Base-by-base conservation (phyloP, 2,113 vertebrate species). In the Actenoides hombroni region DNA sequence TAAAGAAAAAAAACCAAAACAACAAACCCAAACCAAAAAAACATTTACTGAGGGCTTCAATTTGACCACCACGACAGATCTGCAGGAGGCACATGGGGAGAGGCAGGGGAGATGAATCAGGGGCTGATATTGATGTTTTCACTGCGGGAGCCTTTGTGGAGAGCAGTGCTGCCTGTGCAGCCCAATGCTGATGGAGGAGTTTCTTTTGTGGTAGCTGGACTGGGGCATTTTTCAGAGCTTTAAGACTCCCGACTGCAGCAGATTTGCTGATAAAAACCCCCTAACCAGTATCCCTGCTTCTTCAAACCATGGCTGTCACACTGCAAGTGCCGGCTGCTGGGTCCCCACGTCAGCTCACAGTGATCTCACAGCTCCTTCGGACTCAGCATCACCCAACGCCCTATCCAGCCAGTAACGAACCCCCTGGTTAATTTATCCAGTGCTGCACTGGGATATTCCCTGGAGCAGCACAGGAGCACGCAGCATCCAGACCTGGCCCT, bases 71-170 rank as follows among this genome's bases (percentile, higher is more conserved):
- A 2, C 16, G 75, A 56, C 3, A 25, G 63, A 69, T 33, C n/a
- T 0, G 0, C 44, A 33, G 70, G 21, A 80, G 63, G 49, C 44
- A 11, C 2, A 1, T 0, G 0, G 51, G 61, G 16, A 1, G 3
- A 86, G 65, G 29, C 2, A 19, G 33, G 35, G 59, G 57, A 91
- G 53, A 23, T 24, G 19, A 85, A 49, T 56, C 65, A 54, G 42
- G 71, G 63, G 24, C 70, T 57, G 61, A 16, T 35, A 29, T 9
- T 53, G 69, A 51, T 31, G 56, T 26, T 77, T 35, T 19, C 25
- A 8, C 26, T 28, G 57, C 63, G 18, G 53, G 46, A 82, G 81
- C 23, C 56, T 69, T 60, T 61, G 46, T 12, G 4, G 60, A 65
- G 37, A 63, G 57, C 51, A 59, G 33, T 0, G 0, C 35, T 67